Percentiles rank a stretch among this genome's conserved stretches.
Evolutionary conservation across 2,888 invertebrate genomes (phyloP).

Genomic region (Phaedon cochleariae): DNA sequence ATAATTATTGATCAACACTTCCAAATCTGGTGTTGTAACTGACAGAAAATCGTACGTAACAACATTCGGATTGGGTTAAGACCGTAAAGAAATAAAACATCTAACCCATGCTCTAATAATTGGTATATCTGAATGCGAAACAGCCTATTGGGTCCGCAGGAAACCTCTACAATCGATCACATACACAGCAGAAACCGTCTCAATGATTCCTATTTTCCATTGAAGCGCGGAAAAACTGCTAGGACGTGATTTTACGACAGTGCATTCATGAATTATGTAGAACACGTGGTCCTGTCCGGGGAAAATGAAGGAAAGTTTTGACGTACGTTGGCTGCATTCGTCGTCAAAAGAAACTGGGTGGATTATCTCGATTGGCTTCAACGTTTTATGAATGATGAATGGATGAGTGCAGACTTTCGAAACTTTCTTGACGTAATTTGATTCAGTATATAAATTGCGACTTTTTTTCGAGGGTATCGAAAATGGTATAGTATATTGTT

Average conservation of each 20-base stretch:
- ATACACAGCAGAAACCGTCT: background rate
- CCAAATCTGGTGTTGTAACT: no score
- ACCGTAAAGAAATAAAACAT: no score
- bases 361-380: background rate
- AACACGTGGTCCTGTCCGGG: background rate
- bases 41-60: no score
- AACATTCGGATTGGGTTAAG: no score
- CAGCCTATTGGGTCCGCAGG: background rate
- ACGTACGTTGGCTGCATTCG: background rate
- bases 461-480: no score
- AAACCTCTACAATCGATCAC: background rate
- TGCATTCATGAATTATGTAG: background rate
- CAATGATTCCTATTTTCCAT: background rate
- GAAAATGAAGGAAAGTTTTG: background rate
- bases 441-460: no score
- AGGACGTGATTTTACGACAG: background rate
- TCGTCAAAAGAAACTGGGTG: background rate
- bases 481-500: no score
- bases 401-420: no score
- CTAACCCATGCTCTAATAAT: no score
- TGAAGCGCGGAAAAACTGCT: background rate
- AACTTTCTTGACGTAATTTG: no score
- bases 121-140: no score
- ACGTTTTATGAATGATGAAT: background rate
- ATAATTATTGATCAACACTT: no score